Conservation (phyloP, 1,140 invertebrate genomes). For the Drosophila ercepeae region DNA sequence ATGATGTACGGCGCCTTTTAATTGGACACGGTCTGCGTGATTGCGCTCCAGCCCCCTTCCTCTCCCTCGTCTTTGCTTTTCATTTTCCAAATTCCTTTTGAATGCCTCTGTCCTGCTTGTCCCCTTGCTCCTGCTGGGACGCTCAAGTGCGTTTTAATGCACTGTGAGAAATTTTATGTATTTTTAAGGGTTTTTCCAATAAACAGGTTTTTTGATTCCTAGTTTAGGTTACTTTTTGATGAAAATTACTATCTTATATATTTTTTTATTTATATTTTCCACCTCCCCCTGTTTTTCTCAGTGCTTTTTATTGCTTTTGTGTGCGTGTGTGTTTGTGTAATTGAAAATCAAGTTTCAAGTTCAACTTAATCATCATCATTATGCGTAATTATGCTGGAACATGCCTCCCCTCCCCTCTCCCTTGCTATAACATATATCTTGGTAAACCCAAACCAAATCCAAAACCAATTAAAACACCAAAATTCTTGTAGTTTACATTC, state of each 20-base stretch:
- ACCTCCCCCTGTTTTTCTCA: neutral
- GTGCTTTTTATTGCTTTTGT: conserved; percentile 5
- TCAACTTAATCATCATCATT: conserved; percentile 51
- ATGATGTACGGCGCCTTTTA: conserved; percentile 80
- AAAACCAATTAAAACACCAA: conserved; percentile 5
- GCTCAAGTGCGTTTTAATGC: conserved; percentile 7
- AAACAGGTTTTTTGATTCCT: neutral
- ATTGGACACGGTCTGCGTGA: conserved; percentile 79
- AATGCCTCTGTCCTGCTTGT: neutral
- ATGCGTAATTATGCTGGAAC: conserved; percentile 22
- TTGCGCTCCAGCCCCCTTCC: conserved; percentile 35
- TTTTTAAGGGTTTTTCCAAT: neutral
- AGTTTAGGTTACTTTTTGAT: no score
- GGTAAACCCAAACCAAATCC: neutral
- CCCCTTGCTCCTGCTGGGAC: conserved; percentile 13
- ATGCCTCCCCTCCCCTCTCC: neutral
- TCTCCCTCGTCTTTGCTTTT: neutral
- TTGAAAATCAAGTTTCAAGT: conserved; percentile 48
- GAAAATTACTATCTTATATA: no score
- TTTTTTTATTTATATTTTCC: no score
- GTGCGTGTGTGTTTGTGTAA: conserved; percentile 10
- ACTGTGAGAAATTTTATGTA: conserved; percentile 5
- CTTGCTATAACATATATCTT: neutral
- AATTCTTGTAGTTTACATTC: conserved; percentile 71
- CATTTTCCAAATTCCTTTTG: neutral